Base-by-base conservation (phyloP, 2,113 vertebrate species). In the Butorides virescens region DNA sequence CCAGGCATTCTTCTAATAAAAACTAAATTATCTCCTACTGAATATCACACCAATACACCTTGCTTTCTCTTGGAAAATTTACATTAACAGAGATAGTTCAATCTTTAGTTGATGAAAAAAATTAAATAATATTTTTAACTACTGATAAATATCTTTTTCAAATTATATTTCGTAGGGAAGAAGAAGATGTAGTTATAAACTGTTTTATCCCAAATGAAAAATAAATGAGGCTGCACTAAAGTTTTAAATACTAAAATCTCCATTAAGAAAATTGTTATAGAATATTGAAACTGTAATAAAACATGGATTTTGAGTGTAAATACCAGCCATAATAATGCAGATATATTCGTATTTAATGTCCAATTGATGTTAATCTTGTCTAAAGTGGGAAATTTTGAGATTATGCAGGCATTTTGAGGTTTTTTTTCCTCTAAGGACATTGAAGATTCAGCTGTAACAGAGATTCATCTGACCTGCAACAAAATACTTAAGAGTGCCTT, bases 271-370 rank as follows among this genome's bases (percentile, higher is more conserved):
- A 76, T 90, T 55, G 66, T 39, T 68, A 56, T 7, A 61, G 62
- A 89, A 49, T 68, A 82, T 52, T 70, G 42, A 95, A 95, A 86
- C 68, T 6, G 63, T 86, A 93, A 70, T 77, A 81, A 87, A 91
- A 59, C 30, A 67, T 55, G 25, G 11, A 52, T 71, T 95, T 80
- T 30, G 74, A 88, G 59, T 72, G 63, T 63, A 94, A 90, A 86
- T 70, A 62, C 5, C 7, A 50, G 18, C 44, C 34, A 68, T 90
- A 94, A 92, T 26, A 88, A 55, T 86, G 66, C 61, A 92, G 29
- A 37, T 50, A 39, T 66, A 71, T 74, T 92, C 17, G 75, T 80
- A 93, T 72, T 88, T 91, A 53, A 77, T 80, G 65, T 25, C 37
- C 26, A 65, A 5, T 4, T 61, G 44, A 23, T 52, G 44, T 67